phyloP scores from a whole-genome alignment of 2,888 invertebrate species.

The Liodrosophila aerea region DNA sequence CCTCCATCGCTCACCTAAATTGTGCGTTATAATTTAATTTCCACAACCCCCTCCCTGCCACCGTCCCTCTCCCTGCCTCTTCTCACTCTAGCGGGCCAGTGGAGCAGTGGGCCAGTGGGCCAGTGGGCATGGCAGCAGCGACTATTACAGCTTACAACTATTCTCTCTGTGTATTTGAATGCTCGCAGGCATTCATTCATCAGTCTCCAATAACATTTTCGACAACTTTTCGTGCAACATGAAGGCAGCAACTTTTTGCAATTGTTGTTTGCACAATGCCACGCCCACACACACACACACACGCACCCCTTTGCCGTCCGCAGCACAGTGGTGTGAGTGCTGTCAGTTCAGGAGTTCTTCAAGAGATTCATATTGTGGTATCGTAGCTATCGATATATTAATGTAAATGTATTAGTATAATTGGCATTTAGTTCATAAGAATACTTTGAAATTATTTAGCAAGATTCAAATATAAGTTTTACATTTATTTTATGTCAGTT shows the following conservation, averaged over 20 bases:
- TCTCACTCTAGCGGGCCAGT: too few relatives aligned
- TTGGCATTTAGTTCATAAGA: too few relatives aligned
- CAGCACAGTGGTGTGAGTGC: too few relatives aligned
- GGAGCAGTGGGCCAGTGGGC: too few relatives aligned
- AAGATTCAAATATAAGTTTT: too few relatives aligned
- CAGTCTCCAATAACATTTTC: conserved; percentile 9
- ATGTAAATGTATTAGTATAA: too few relatives aligned
- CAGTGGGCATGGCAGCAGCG: conserved; percentile 6
- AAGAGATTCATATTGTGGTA: too few relatives aligned
- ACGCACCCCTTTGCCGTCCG: too few relatives aligned
- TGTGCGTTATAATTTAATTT: conserved; percentile 64
- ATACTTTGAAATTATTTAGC: too few relatives aligned
- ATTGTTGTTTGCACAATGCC: conserved; percentile 25
- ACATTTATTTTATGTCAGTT: too few relatives aligned
- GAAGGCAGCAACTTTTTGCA: conserved; percentile 30
- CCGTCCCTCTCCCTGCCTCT: not conserved
- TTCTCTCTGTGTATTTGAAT: conserved; percentile 24
- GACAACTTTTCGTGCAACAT: conserved; percentile 20
- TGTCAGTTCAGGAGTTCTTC: too few relatives aligned
- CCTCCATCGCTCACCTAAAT: conserved; percentile 41
- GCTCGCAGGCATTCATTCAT: conserved; percentile 22
- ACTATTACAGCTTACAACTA: not conserved
- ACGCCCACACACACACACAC: conserved; percentile 1
- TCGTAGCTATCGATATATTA: too few relatives aligned
- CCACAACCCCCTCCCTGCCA: conserved; percentile 13